These are phyloP conservation scores for Herminia tarsipennalis DNA, from an alignment of 2,888 invertebrate genomes.

Conservation along the genomic window DNA sequence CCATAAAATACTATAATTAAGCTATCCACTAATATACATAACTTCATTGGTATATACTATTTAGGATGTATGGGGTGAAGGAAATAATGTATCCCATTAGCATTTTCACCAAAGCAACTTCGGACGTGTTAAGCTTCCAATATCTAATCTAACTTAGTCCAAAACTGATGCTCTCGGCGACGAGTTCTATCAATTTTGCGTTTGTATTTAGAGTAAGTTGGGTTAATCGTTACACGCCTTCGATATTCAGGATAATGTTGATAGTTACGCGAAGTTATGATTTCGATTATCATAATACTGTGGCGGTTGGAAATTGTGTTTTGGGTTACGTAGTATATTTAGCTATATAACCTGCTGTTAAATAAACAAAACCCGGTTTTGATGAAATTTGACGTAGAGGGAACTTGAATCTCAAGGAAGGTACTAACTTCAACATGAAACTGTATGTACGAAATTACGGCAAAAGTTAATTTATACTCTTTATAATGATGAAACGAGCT, in stretches of 20 bases:
- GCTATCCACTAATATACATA: no score
- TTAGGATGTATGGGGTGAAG: neutral
- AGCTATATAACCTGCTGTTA: no score
- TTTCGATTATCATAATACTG: constrained; percentile 10
- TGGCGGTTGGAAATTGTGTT: neutral
- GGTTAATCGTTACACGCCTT: constrained; percentile 33
- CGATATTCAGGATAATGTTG: constrained; percentile 29
- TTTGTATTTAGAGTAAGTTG: constrained; percentile 38
- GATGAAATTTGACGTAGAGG: no score
- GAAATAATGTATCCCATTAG: constrained; percentile 25
- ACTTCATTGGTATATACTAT: neutral
- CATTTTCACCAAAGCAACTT: constrained; percentile 23
- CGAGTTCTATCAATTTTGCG: constrained; percentile 42
- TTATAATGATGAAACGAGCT: no score
- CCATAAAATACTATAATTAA: no score
- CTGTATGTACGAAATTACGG: no score
- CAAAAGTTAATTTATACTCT: no score
- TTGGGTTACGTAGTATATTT: no score
- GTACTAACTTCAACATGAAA: no score
- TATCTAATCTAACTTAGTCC: constrained; percentile 45
- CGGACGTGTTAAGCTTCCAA: constrained; percentile 26
- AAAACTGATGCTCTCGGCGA: constrained; percentile 30
- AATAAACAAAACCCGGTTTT: neutral
- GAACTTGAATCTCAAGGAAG: no score
- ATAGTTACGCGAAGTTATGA: constrained; percentile 29